A percentile compares a stretch with the other conserved stretches of the same genome.
Evolutionary conservation across 2,888 invertebrate species (phyloP).

Genomic region (Galeruca laticollis): DNA sequence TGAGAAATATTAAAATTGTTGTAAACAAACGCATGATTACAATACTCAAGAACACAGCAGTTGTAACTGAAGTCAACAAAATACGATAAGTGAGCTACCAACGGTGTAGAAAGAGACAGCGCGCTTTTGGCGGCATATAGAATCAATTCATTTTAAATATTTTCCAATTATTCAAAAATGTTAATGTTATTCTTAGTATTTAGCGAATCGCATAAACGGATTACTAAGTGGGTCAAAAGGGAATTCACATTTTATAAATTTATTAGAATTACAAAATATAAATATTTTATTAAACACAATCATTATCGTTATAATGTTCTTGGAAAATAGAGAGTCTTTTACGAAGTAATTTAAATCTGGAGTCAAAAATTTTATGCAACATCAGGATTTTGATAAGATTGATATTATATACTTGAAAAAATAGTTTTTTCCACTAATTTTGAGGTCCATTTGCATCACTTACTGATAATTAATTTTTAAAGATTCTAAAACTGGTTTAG

Average conservation of each 20-base stretch:
- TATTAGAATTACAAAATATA: neutral
- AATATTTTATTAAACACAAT: too few relatives aligned
- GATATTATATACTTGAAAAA: too few relatives aligned
- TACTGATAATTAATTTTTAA: too few relatives aligned
- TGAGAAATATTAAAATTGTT: slow-evolving; percentile 9
- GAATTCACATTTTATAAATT: neutral
- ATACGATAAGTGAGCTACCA: neutral
- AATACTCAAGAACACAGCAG: neutral
- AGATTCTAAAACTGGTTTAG: too few relatives aligned
- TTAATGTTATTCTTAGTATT: slow-evolving; percentile 19
- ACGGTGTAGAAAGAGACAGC: neutral
- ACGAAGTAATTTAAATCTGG: too few relatives aligned
- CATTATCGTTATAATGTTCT: too few relatives aligned
- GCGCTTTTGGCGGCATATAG: neutral
- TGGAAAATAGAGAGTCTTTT: neutral
- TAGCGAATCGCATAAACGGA: neutral
- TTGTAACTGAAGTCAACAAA: neutral
- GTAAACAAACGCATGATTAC: slow-evolving; percentile 4
- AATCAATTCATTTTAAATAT: neutral
- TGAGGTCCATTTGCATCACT: too few relatives aligned
- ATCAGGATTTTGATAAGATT: too few relatives aligned
- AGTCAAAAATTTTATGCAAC: too few relatives aligned
- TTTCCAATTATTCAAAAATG: slow-evolving; percentile 9
- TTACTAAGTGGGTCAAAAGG: neutral
- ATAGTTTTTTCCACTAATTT: too few relatives aligned